Evolutionary conservation across 2,113 vertebrate species (phyloP).

Genomic region (Himantopus leucocephalus): DNA sequence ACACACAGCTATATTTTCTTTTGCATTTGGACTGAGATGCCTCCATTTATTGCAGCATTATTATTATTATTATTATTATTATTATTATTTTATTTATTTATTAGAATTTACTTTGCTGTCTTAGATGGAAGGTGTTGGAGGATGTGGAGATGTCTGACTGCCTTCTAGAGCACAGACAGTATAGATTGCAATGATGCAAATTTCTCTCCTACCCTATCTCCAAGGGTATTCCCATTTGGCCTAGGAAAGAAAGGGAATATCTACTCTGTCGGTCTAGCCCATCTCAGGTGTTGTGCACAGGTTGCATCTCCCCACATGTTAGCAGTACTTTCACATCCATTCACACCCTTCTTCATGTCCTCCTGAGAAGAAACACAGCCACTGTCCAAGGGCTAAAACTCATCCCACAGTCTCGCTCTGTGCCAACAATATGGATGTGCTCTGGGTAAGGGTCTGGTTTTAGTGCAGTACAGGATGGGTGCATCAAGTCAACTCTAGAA

Average conservation of each 20-base stretch:
- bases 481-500: background rate
- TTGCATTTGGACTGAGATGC: background rate
- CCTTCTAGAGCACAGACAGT: background rate
- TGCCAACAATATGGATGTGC: no score
- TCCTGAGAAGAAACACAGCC: background rate
- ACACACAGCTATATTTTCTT: background rate
- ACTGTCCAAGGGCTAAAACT: background rate
- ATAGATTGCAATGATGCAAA: background rate
- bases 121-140: background rate
- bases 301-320: background rate
- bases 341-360: background rate
- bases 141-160: background rate
- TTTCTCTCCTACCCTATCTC: background rate
- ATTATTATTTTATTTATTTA: background rate
- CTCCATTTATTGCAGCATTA: background rate
- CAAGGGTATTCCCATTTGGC: background rate
- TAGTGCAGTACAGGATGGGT: background rate
- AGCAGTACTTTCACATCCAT: background rate
- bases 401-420: background rate
- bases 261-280: background rate
- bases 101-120: background rate
- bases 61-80: background rate
- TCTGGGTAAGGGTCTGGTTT: background rate
- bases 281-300: background rate
- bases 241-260: background rate